phyloP scores from a whole-genome alignment of 1,140 invertebrate genomes.

The Sinella curviseta region DNA sequence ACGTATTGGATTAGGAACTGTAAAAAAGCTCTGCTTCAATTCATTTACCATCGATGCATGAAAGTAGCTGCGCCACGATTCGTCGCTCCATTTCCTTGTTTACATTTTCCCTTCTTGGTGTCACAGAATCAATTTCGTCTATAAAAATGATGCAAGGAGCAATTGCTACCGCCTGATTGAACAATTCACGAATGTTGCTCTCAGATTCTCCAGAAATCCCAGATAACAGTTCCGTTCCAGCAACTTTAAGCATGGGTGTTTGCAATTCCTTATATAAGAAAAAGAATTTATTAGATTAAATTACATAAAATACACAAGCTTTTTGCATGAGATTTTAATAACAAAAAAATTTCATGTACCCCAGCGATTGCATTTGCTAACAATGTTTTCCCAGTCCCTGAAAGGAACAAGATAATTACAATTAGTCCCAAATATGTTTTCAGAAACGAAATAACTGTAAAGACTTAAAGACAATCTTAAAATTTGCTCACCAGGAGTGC shows the following conservation, averaged over 20 bases:
- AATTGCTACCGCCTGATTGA: constrained; percentile 73
- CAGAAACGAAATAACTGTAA: background rate
- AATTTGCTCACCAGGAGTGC: constrained; percentile 76
- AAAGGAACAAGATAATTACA: constrained; percentile 2
- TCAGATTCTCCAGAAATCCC: constrained; percentile 95
- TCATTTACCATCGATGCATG: constrained; percentile 87
- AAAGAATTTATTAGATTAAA: too few relatives aligned
- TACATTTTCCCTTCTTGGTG: constrained; percentile 74
- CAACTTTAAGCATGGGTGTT: constrained; percentile 79
- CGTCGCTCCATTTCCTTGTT: constrained; percentile 92
- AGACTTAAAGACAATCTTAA: too few relatives aligned
- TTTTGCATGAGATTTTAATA: too few relatives aligned
- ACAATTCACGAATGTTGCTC: constrained; percentile 84
- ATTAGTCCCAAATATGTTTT: too few relatives aligned
- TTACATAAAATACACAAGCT: too few relatives aligned
- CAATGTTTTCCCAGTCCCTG: constrained; percentile 68
- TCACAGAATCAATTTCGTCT: constrained; percentile 91
- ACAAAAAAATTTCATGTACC: too few relatives aligned
- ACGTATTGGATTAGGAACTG: too few relatives aligned
- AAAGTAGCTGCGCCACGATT: constrained; percentile 88
- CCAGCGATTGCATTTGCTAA: constrained; percentile 90
- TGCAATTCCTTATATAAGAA: constrained; percentile 58
- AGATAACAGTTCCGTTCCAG: constrained; percentile 87
- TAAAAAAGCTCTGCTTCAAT: too few relatives aligned
- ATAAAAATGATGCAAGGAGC: constrained; percentile 88